phyloP scores from a whole-genome alignment of 2,797 vertebrate species.

The Cephalopachus bancanus region DNA sequence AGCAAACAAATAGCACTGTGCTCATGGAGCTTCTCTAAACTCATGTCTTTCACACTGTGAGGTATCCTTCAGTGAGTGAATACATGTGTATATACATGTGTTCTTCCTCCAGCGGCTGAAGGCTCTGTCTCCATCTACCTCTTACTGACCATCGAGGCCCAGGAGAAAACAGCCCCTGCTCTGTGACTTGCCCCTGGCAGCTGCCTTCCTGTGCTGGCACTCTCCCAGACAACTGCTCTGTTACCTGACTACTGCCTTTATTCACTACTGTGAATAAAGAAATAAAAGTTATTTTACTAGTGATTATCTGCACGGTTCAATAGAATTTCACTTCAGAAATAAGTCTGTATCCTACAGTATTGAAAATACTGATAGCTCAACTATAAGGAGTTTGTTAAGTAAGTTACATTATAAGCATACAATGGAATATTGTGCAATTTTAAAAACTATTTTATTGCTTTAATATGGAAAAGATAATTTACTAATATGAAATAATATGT shows the following conservation, averaged over 20 bases:
- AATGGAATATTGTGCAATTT: not conserved
- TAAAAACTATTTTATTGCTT: not conserved
- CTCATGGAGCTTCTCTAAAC: not conserved
- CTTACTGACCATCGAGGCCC: not conserved
- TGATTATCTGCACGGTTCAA: not conserved
- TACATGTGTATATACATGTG: not conserved
- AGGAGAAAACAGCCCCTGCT: not conserved
- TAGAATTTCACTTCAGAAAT: not conserved
- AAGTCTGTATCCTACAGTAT: not conserved
- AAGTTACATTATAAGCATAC: not conserved
- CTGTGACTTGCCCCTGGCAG: not conserved
- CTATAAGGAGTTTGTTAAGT: not conserved
- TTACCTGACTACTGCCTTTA: not conserved
- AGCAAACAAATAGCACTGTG: not conserved
- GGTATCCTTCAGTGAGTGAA: not conserved
- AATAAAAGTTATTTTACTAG: not conserved
- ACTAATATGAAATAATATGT: constrained; percentile 25
- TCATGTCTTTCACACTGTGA: not conserved
- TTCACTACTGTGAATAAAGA: not conserved
- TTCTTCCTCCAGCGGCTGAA: not conserved
- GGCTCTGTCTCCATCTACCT: not conserved
- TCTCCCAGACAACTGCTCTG: not conserved
- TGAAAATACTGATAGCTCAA: not conserved
- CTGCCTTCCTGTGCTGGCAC: not conserved
- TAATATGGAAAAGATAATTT: not conserved